These are phyloP conservation scores for Meta bourneti DNA, from an alignment of 2,888 invertebrate genomes.

Conservation along the genomic window DNA sequence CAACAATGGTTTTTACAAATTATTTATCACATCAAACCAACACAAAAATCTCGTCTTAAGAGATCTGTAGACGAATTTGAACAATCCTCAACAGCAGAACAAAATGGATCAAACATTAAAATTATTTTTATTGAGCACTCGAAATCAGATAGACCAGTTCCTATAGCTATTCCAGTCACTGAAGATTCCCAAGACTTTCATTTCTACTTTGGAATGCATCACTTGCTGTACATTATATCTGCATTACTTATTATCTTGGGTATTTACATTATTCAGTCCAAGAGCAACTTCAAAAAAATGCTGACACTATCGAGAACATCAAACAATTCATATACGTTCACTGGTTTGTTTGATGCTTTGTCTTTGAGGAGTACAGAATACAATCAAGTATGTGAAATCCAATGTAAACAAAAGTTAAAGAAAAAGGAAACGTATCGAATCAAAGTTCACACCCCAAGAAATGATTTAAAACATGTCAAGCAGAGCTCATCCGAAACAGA, in stretches of 20 bases:
- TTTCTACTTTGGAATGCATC: slow-evolving; percentile 44
- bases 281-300: slow-evolving; percentile 11
- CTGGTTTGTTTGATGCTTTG: background rate
- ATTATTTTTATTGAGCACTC: slow-evolving; percentile 11
- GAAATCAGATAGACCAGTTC: background rate
- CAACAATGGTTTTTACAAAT: slow-evolving; percentile 82
- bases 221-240: slow-evolving; percentile 61
- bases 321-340: slow-evolving; percentile 17
- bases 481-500: slow-evolving; percentile 43
- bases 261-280: slow-evolving; percentile 32
- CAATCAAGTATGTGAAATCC: slow-evolving; percentile 9
- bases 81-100: background rate
- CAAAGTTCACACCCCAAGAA: slow-evolving; percentile 26
- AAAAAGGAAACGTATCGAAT: slow-evolving; percentile 35
- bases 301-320: background rate
- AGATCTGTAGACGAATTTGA: slow-evolving; percentile 19
- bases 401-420: slow-evolving; percentile 50
- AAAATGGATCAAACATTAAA: slow-evolving; percentile 58
- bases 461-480: background rate
- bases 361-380: background rate
- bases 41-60: slow-evolving; percentile 71
- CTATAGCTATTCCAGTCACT: background rate
- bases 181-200: background rate
- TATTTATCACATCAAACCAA: slow-evolving; percentile 80
- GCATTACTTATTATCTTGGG: slow-evolving; percentile 58